Evolutionary conservation across 2,888 invertebrate genomes (phyloP).

Genomic region (Pseudococcus viburni): DNA sequence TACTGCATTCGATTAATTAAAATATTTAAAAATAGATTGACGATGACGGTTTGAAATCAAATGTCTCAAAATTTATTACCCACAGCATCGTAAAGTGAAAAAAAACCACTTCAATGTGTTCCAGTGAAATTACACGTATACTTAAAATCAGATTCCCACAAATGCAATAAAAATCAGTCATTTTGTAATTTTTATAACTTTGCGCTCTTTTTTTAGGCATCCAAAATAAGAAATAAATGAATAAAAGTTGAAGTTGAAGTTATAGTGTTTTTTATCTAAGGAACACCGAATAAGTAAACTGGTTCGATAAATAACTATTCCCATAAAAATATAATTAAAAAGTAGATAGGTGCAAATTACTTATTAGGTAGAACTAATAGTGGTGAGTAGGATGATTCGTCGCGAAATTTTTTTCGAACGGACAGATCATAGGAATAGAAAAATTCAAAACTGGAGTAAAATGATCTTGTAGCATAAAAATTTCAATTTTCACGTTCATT

Average conservation of each 20-base stretch:
- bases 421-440: too few relatives aligned
- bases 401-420: background rate
- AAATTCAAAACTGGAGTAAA: too few relatives aligned
- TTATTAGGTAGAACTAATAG: too few relatives aligned
- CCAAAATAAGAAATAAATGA: background rate
- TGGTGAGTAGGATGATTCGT: background rate
- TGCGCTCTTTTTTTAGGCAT: background rate
- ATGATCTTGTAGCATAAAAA: too few relatives aligned
- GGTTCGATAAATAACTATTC: constrained; percentile 1
- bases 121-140: background rate
- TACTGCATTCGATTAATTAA: background rate
- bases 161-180: background rate
- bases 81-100: background rate
- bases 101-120: background rate
- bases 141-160: constrained; percentile 8
- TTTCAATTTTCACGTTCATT: too few relatives aligned
- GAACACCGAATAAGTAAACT: background rate
- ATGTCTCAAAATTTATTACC: constrained; percentile 10
- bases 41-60: background rate
- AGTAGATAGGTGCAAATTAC: background rate
- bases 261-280: background rate
- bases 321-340: background rate
- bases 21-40: constrained; percentile 1
- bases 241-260: background rate
- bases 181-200: constrained; percentile 9